Conservation (phyloP, 2,113 vertebrate genomes). For the Plecturocebus donacophilus region DNA sequence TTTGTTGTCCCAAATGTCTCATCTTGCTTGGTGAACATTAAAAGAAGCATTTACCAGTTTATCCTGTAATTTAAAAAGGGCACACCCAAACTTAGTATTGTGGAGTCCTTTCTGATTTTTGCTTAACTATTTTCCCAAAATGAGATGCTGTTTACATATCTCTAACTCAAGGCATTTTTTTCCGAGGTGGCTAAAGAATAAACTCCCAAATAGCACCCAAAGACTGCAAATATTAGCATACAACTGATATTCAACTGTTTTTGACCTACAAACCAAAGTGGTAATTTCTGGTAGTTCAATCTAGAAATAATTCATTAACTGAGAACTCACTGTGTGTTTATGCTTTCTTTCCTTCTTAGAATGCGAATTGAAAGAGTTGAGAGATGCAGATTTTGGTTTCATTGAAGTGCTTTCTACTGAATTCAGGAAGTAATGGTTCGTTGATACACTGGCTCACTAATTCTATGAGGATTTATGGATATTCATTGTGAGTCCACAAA, state of each 20-base stretch:
- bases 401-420: background rate
- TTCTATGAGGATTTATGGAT: background rate
- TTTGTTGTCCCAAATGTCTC: background rate
- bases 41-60: too few relatives aligned
- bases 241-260: background rate
- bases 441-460: background rate
- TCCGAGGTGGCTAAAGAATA: background rate
- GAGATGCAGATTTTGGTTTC: background rate
- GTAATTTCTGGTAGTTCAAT: background rate
- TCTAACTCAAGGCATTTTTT: background rate
- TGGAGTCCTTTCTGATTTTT: background rate
- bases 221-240: background rate
- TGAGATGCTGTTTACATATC: background rate
- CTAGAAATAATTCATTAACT: background rate
- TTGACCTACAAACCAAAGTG: background rate
- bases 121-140: background rate
- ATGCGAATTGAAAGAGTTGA: too few relatives aligned
- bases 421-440: background rate
- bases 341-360: fast-evolving
- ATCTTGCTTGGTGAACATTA: fast-evolving
- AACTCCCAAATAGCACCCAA: background rate
- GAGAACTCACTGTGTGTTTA: background rate
- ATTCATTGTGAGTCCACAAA: background rate
- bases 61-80: background rate
- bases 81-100: background rate